Evolutionary conservation across 2,797 vertebrate species (phyloP).

Genomic region (Danio tinwini): DNA sequence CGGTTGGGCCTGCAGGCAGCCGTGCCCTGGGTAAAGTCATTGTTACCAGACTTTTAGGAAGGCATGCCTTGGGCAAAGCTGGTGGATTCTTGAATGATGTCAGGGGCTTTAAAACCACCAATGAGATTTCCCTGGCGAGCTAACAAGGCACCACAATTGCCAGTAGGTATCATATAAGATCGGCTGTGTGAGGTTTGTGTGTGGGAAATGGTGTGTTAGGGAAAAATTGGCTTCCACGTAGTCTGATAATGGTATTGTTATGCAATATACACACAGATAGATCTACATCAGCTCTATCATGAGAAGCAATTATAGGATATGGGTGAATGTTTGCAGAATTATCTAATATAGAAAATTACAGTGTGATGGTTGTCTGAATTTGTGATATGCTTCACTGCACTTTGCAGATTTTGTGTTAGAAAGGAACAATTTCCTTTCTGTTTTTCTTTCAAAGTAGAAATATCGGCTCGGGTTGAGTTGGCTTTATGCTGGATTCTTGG

Average conservation of each 20-base stretch:
- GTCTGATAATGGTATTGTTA: constrained; percentile 34
- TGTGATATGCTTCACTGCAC: constrained; percentile 20
- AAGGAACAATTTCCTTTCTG: constrained; percentile 23
- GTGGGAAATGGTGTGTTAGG: constrained; percentile 17
- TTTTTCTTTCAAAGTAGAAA: constrained; percentile 12
- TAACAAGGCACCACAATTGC: background rate
- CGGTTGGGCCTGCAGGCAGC: background rate
- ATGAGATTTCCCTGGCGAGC: background rate
- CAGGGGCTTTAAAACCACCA: constrained; percentile 8
- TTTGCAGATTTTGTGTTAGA: constrained; percentile 26
- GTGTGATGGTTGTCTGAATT: constrained; percentile 15
- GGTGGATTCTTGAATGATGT: background rate
- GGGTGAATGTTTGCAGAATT: constrained; percentile 41
- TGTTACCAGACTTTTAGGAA: background rate
- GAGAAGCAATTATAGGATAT: constrained; percentile 32
- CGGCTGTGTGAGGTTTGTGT: background rate
- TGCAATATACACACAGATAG: constrained; percentile 20
- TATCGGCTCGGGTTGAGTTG: constrained; percentile 23
- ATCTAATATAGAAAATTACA: constrained; percentile 46
- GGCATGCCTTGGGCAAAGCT: constrained; percentile 6
- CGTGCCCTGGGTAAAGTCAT: background rate
- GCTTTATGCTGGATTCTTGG: constrained; percentile 25
- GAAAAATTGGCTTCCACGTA: constrained; percentile 23
- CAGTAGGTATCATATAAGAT: background rate
- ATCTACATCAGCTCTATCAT: constrained; percentile 28